These are phyloP conservation scores for Drosophila melanosoma DNA, from an alignment of 2,888 invertebrate genomes.

Conservation along the genomic window DNA sequence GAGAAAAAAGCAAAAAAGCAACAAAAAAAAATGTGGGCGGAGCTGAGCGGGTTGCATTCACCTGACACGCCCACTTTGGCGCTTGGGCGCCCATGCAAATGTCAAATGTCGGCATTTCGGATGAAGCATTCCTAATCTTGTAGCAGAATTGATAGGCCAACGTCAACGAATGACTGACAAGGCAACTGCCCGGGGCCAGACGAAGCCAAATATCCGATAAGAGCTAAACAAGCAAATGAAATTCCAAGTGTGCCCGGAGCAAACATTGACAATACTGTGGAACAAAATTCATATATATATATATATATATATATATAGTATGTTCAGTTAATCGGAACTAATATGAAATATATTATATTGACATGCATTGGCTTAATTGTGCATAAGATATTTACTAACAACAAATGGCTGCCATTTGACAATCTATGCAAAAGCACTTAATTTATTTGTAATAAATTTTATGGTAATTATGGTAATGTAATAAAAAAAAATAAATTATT, in stretches of 20 bases:
- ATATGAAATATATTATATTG: not conserved
- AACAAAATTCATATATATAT: not conserved
- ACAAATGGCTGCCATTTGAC: not conserved
- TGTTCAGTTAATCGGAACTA: not conserved
- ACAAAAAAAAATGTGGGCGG: not conserved
- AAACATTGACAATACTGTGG: slow-evolving; percentile 43
- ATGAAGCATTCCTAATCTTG: slow-evolving; percentile 28
- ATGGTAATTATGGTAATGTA: not conserved
- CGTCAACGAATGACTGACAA: slow-evolving; percentile 68
- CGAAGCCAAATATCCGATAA: slow-evolving; percentile 67
- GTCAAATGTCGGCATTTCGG: slow-evolving; percentile 27
- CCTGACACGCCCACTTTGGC: slow-evolving; percentile 19
- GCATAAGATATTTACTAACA: not conserved
- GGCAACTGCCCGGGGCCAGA: slow-evolving; percentile 51
- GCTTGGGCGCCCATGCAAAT: slow-evolving; percentile 2
- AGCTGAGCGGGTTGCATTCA: slow-evolving; percentile 30
- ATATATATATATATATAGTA: not conserved
- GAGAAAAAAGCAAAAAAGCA: not conserved
- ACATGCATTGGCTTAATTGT: not conserved
- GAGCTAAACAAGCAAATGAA: slow-evolving; percentile 76
- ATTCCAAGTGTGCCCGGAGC: slow-evolving; percentile 49
- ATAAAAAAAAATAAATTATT: not conserved
- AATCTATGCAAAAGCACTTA: not conserved
- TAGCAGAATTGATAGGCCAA: slow-evolving; percentile 57
- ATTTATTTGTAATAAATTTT: not conserved